Conservation (phyloP, 1,140 invertebrate species). For the Lysiphlebus fabarum region DNA sequence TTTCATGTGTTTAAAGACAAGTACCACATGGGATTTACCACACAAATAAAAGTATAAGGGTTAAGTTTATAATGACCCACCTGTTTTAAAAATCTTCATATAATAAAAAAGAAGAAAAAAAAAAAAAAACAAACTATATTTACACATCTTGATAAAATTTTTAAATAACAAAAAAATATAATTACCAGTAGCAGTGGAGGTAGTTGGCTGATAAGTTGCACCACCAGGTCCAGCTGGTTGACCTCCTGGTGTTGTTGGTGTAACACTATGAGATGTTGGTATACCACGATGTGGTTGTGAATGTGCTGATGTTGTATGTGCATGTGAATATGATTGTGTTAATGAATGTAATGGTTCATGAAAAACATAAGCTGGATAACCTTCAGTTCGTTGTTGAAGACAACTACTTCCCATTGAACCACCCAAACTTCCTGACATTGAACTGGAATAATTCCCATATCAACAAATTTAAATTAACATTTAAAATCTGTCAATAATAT, state of each 20-base stretch:
- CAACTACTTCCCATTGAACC: slow-evolving; percentile 79
- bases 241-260: slow-evolving; percentile 49
- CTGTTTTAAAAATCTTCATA: slow-evolving; percentile 31
- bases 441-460: slow-evolving; percentile 55
- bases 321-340: slow-evolving; percentile 57
- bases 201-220: slow-evolving; percentile 63
- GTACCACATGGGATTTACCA: slow-evolving; percentile 2
- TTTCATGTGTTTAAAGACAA: slow-evolving; percentile 8
- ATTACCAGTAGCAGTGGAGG: slow-evolving; percentile 60
- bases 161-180: not conserved
- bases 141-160: not conserved
- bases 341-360: slow-evolving; percentile 83
- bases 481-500: not conserved
- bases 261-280: slow-evolving; percentile 48
- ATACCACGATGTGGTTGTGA: slow-evolving; percentile 55
- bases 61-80: slow-evolving; percentile 40
- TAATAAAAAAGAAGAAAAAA: not conserved
- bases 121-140: not conserved
- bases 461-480: slow-evolving; percentile 2
- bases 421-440: slow-evolving; percentile 75
- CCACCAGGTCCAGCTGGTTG: slow-evolving; percentile 53
- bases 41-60: slow-evolving; percentile 3
- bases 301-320: slow-evolving; percentile 54
- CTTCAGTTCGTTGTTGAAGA: slow-evolving; percentile 81
- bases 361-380: slow-evolving; percentile 88